Percentiles rank a stretch among this genome's conserved stretches.
phyloP scores from a whole-genome alignment of 1,140 invertebrate species.

The Hermatobates lingyangjiaoensis region DNA sequence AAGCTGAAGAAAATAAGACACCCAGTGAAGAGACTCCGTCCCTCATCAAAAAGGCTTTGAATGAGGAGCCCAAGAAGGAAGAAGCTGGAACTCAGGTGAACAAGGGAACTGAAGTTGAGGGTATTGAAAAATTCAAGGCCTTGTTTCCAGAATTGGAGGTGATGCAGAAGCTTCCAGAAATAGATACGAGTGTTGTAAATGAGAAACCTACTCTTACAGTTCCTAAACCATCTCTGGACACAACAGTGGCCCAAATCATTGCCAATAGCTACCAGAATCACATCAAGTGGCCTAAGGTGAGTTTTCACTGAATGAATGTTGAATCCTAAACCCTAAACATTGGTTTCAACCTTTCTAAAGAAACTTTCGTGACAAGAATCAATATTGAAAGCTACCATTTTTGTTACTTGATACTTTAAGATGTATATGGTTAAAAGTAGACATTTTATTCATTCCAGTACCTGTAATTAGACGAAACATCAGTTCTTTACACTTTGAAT shows the following conservation, averaged over 20 bases:
- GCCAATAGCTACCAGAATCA: slow-evolving; percentile 31
- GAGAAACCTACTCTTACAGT: slow-evolving; percentile 12
- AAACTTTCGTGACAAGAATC: no score
- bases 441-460: no score
- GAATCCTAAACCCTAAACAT: no score
- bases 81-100: neutral
- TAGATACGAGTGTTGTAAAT: slow-evolving; percentile 34
- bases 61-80: neutral
- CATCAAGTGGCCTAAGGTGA: slow-evolving; percentile 38
- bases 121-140: slow-evolving; percentile 33
- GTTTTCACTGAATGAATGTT: slow-evolving; percentile 5
- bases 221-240: slow-evolving; percentile 23
- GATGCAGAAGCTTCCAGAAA: slow-evolving; percentile 39
- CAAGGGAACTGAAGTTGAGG: slow-evolving; percentile 10
- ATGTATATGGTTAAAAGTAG: no score
- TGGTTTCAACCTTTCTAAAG: no score
- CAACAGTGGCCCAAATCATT: slow-evolving; percentile 39
- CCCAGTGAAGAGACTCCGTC: slow-evolving; percentile 7
- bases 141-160: slow-evolving; percentile 55
- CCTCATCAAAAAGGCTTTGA: slow-evolving; percentile 7
- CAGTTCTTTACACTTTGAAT: no score
- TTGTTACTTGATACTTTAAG: no score
- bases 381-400: no score
- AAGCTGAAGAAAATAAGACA: slow-evolving; percentile 25
- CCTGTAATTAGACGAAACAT: no score